Conservation (phyloP, 2,797 vertebrate genomes). For the Valencia hispanica region DNA sequence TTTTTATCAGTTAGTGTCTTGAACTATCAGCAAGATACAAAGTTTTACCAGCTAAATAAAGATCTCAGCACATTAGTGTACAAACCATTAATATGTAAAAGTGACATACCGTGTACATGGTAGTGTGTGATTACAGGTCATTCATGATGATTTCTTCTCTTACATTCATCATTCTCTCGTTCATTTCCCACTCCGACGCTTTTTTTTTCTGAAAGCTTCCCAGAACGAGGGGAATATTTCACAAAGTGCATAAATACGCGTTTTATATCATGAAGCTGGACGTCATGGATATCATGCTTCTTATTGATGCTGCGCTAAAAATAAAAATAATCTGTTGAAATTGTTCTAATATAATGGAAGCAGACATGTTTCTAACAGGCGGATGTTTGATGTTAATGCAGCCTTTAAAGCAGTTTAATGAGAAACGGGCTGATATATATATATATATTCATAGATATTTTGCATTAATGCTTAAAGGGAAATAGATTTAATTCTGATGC, state of each 20-base stretch:
- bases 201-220: constrained; percentile 2
- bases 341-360: not conserved
- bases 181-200: no score
- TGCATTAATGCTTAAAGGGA: not conserved
- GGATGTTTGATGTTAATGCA: not conserved
- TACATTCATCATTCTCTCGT: constrained; percentile 23
- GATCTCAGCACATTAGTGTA: constrained; percentile 14
- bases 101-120: not conserved
- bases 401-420: not conserved
- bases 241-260: constrained; percentile 16
- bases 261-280: not conserved
- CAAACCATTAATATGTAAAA: constrained; percentile 6
- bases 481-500: not conserved
- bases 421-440: not conserved
- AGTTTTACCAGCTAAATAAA: constrained; percentile 9
- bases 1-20: constrained; percentile 6
- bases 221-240: not conserved
- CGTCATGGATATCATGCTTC: not conserved
- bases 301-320: not conserved
- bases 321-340: not conserved
- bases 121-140: not conserved
- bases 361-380: not conserved
- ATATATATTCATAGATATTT: not conserved
- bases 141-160: not conserved
- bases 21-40: not conserved